Base-by-base conservation (phyloP, 1,140 invertebrate genomes). In the Drosophila cardini region DNA sequence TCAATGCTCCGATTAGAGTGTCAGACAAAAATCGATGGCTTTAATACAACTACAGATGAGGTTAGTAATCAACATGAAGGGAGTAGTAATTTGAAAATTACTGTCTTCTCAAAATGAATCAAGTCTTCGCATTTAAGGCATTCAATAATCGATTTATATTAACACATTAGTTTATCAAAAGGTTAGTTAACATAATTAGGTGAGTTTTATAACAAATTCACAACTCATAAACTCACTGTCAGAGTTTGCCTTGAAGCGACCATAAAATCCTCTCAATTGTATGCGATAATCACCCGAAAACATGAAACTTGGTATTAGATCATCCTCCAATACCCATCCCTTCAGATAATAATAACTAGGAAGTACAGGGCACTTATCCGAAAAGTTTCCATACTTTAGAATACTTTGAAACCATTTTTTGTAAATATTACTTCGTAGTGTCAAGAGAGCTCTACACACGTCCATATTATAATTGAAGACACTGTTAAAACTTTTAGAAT, bases 281-380 rank as follows among this genome's bases (percentile, higher is more conserved):
- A 68, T 43, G 15, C 62, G 73, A 56, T 90, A 90, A 21, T 87
- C 36, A 1, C 83, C 83, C 1, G 72, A 10, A 6, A 70, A 76
- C 8, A 87, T 36, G 16, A 80, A 84, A 13, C 8, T 64, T 0
- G 80, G 80, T 21, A 90, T 21, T 0, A 86, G 38, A 9, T 67
- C 46, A 6, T 64, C 50, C 1, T 60, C 64, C 26, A 78, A 15
- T 13, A 52, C 30, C 46, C 58, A 84, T 10, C 46, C 64, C 2
- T 42, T 62, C 1, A 90, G 5, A 34, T 78, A 81, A 36, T 90
- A 90, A 34, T 67, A 67, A 21, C 55, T 60, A 1, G 46, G 52
- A 7, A 21, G 13, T 1, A 72, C 60, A 0, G 86, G 86, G 42
- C 84, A 87, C 15, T 61, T 69, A 2, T 43, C 57, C 9, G 77